phyloP scores from a whole-genome alignment of 2,113 vertebrate species.

The Epinephelus cyanopodus region DNA sequence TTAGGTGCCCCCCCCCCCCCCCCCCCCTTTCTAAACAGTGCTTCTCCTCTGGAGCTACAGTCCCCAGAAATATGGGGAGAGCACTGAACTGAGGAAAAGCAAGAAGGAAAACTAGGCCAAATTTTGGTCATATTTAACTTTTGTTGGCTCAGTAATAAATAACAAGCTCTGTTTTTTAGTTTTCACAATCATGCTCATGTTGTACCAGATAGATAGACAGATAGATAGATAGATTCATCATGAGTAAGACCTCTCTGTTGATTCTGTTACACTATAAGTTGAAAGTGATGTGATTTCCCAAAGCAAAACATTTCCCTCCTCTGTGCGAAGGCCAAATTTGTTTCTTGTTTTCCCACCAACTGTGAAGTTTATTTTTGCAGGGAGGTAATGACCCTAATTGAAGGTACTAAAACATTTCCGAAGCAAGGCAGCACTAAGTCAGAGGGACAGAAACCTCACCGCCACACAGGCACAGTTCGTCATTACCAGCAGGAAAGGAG shows the following conservation, averaged over 20 bases:
- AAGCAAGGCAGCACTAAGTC: slow-evolving; percentile 41
- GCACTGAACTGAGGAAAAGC: background rate
- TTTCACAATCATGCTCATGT: background rate
- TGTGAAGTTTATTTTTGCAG: slow-evolving; percentile 76
- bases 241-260: background rate
- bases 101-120: background rate
- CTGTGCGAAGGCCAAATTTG: slow-evolving; percentile 42
- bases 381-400: slow-evolving; percentile 73
- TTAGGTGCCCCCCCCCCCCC: background rate
- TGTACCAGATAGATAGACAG: background rate
- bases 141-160: slow-evolving; percentile 1
- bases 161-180: background rate
- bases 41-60: background rate
- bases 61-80: background rate
- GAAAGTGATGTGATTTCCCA: slow-evolving; percentile 27
- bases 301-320: slow-evolving; percentile 32
- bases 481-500: slow-evolving; percentile 29
- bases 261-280: slow-evolving; percentile 33
- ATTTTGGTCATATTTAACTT: background rate
- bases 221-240: background rate
- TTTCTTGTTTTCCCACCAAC: slow-evolving; percentile 63
- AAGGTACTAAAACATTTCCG: slow-evolving; percentile 71
- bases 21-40: background rate
- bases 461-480: slow-evolving; percentile 36
- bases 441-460: slow-evolving; percentile 51